phyloP scores from a whole-genome alignment of 2,113 vertebrate genomes.

The Pleuronectes platessa region DNA sequence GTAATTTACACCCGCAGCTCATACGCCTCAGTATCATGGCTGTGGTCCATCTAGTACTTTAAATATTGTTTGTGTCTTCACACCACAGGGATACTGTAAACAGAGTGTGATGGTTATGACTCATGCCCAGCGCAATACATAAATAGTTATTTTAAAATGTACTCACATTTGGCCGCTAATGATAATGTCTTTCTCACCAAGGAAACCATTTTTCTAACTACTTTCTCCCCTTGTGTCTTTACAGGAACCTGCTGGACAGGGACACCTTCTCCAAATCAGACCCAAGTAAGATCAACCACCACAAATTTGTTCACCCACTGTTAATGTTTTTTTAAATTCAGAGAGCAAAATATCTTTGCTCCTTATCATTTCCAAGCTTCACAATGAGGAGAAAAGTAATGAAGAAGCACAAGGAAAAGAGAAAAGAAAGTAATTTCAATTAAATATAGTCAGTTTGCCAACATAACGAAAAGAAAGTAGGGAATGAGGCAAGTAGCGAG shows the following conservation, averaged over 20 bases:
- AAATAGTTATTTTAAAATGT: constrained; percentile 31
- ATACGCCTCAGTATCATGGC: neutral
- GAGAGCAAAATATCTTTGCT: neutral
- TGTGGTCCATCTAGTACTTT: neutral
- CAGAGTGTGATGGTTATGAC: neutral
- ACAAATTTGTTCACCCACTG: neutral
- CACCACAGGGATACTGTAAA: constrained; percentile 36
- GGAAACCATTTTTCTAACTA: constrained; percentile 25
- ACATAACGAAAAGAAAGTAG: neutral
- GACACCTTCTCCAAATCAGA: constrained; percentile 98
- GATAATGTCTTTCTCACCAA: neutral
- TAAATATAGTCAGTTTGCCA: neutral
- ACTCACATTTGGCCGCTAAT: neutral
- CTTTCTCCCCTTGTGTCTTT: constrained; percentile 50
- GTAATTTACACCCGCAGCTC: neutral
- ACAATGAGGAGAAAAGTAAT: neutral
- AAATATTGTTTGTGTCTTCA: neutral
- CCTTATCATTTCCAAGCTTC: neutral
- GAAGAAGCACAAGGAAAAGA: neutral
- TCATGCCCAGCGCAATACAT: constrained; percentile 7
- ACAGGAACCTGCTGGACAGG: constrained; percentile 90
- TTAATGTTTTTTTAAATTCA: neutral
- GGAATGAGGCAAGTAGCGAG: neutral
- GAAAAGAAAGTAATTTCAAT: neutral
- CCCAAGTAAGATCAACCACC: constrained; percentile 86